Percentiles rank a stretch among this genome's conserved stretches.
Evolutionary conservation across 2,888 invertebrate species (phyloP).

Genomic region (Himalopsyche tibetana): DNA sequence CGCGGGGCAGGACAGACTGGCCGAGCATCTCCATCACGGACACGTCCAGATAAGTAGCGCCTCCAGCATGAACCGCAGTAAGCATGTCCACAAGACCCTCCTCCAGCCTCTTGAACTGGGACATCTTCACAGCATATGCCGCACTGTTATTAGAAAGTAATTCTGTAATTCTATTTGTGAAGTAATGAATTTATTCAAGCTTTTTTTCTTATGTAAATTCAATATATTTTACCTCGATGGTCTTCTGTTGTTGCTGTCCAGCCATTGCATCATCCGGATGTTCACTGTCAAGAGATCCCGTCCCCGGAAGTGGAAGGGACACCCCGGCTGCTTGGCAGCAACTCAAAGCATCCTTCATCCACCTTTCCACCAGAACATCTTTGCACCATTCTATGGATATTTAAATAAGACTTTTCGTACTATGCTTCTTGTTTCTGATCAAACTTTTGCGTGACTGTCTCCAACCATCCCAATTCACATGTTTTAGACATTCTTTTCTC

Average conservation of each 20-base stretch:
- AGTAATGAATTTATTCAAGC: too few species aligned
- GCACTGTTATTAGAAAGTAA: constrained; percentile 73
- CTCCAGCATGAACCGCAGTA: constrained; percentile 83
- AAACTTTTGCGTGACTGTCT: too few species aligned
- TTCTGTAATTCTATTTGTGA: too few species aligned
- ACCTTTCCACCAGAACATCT: constrained; percentile 80
- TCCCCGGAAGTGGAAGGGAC: constrained; percentile 73
- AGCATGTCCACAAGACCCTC: constrained; percentile 76
- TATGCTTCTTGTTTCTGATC: too few species aligned
- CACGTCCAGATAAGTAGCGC: constrained; percentile 80
- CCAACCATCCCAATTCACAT: too few species aligned
- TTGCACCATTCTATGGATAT: constrained; percentile 80
- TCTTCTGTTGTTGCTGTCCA: constrained; percentile 59
- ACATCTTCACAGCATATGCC: constrained; percentile 75
- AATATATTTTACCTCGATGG: constrained; percentile 57
- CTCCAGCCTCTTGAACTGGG: constrained; percentile 57
- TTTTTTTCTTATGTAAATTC: too few species aligned
- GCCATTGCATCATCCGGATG: constrained; percentile 62
- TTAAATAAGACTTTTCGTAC: background rate
- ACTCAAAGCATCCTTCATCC: constrained; percentile 81
- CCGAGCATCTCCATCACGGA: constrained; percentile 81
- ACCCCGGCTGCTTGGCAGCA: constrained; percentile 83
- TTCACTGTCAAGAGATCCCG: constrained; percentile 71
- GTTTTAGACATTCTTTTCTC: too few species aligned
- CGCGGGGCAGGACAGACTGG: constrained; percentile 82